A percentile compares a stretch with the other conserved stretches of the same genome.
Evolutionary conservation across 1,140 invertebrate species (phyloP).

Genomic region (Pseudomyrmex cubaensis): DNA sequence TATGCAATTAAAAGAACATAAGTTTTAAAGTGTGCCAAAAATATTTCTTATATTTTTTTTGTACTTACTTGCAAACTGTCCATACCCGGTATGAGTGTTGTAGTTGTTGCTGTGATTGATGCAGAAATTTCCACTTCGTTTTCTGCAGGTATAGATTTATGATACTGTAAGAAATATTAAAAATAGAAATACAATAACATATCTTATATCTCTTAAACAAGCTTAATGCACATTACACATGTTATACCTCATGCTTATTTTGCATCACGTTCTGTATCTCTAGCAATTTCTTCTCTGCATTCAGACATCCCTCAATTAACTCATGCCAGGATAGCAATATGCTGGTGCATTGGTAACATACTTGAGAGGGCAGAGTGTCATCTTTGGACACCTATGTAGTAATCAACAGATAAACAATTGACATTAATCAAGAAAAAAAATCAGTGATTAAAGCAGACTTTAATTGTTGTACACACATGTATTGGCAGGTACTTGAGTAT

Average conservation of each 20-base stretch:
- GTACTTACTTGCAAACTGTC: conserved; percentile 49
- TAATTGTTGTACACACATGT: conserved; percentile 79
- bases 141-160: conserved; percentile 4
- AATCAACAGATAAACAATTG: neutral
- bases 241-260: conserved; percentile 70
- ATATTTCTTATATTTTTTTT: neutral
- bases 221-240: neutral
- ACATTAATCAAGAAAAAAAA: neutral
- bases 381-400: conserved; percentile 84
- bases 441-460: neutral
- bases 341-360: conserved; percentile 88
- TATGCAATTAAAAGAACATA: neutral
- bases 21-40: too few relatives aligned
- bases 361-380: conserved; percentile 86
- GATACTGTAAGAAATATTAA: conserved; percentile 8
- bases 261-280: conserved; percentile 73
- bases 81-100: neutral
- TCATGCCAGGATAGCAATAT: conserved; percentile 88
- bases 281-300: conserved; percentile 85
- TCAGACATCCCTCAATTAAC: conserved; percentile 85
- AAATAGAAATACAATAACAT: neutral
- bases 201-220: neutral
- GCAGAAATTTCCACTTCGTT: conserved; percentile 24
- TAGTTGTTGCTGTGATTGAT: neutral
- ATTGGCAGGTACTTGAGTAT: conserved; percentile 87